phyloP scores from a whole-genome alignment of 92 coral and sea anemone species.

The Parazoanthus swiftii region DNA sequence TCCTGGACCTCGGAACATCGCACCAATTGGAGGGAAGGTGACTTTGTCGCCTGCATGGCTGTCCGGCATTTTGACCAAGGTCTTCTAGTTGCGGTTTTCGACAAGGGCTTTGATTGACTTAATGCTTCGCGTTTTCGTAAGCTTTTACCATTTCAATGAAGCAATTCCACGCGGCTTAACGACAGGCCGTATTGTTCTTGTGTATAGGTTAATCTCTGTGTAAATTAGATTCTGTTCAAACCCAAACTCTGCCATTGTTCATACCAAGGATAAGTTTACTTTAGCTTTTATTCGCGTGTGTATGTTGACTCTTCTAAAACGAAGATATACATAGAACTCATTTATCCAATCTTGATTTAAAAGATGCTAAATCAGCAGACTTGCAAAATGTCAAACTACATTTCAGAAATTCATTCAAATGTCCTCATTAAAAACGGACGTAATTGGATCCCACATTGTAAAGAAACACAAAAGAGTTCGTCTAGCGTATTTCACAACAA shows the following conservation, averaged over 20 bases:
- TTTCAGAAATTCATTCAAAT: no score
- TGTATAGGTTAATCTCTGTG: slow-evolving; percentile 29
- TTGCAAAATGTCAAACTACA: not conserved
- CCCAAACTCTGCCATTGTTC: not conserved
- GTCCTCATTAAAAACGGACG: no score
- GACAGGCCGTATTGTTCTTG: slow-evolving; percentile 2
- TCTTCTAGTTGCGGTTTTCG: not conserved
- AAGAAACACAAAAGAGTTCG: not conserved
- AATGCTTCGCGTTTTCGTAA: not conserved
- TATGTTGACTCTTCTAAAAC: not conserved
- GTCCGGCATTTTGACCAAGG: slow-evolving; percentile 64
- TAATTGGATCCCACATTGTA: not conserved
- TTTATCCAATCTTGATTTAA: not conserved
- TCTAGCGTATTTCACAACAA: not conserved
- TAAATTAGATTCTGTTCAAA: slow-evolving; percentile 26
- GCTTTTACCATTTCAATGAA: slow-evolving; percentile 6
- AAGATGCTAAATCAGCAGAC: not conserved
- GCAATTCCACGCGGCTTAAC: slow-evolving; percentile 7
- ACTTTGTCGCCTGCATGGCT: slow-evolving; percentile 51
- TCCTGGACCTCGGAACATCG: slow-evolving; percentile 72
- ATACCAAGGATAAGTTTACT: not conserved
- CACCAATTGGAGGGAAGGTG: slow-evolving; percentile 63
- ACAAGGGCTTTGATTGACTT: not conserved
- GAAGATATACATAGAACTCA: not conserved
- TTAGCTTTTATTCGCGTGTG: slow-evolving; percentile 1